Evolutionary conservation across 2,888 invertebrate species (phyloP), one percentile per base, ranked within the genome.

Genomic region (Mythimna ferrago): DNA sequence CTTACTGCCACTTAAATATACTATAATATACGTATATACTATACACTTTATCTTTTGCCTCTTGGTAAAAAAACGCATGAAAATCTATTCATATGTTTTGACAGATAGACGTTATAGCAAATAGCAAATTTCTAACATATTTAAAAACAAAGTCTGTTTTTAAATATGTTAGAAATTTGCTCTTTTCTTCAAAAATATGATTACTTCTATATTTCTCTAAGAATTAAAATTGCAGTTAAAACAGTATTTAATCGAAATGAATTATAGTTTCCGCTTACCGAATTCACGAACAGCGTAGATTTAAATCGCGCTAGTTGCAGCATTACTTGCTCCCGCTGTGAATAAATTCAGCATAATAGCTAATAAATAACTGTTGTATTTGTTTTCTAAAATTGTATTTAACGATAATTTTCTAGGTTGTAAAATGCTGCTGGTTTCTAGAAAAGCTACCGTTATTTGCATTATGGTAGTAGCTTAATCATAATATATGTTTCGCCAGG

Each of bases 311-410:
- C 68, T 58, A 41, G 65, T 71, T 64, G 82, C 66, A 66, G 44
- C 68, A 57, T 54, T 80, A 61, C 54, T 72, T 67, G 63, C 54
- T 63, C 6, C 10, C 56, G 68, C 66, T 61, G 63, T 78, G 64
- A 82, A 82, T 82, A 85, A 74, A 82, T 82, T 71, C 68, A 68
- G n/a, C n/a, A 11, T 70, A 85, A 82, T 74, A 71, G 66, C 67
- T 57, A 66, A 62, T 82, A 84, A 77, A 84, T 73, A 54, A 73
- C 67, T 48, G 51, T 0, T 35, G 63, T 65, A 58, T 81, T 70
- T 81, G 54, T 64, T 41, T 58, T 64, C 38, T 82, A 65, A 76
- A 81, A 76, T 73, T 65, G 53, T 82, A 82, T 77, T 78, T 71
- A 48, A 64, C n/a, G 32, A 53, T 56, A 6, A 54, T 78, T 60